Percentiles rank a stretch among this genome's conserved stretches.
phyloP scores from a whole-genome alignment of 2,888 invertebrate species.

The Romanomermis culicivorax region DNA sequence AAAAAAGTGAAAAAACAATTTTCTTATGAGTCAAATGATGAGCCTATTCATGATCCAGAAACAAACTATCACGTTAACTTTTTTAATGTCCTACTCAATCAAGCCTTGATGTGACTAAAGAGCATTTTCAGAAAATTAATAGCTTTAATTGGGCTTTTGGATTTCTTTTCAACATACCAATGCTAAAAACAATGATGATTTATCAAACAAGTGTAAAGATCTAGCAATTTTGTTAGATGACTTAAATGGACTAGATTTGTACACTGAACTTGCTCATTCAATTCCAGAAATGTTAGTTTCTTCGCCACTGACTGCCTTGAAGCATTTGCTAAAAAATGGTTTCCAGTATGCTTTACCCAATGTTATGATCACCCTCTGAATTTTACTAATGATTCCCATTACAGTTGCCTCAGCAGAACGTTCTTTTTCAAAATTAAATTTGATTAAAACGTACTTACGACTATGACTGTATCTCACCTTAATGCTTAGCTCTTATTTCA shows the following conservation, averaged over 20 bases:
- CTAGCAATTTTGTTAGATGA: not conserved
- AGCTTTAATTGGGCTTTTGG: not conserved
- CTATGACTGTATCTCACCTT: not conserved
- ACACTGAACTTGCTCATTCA: not conserved
- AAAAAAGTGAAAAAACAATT: not conserved
- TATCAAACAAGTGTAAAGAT: not conserved
- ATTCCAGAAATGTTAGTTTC: not conserved
- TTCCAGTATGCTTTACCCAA: not conserved
- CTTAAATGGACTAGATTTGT: not conserved
- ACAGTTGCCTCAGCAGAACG: conserved; percentile 1
- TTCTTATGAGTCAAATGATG: conserved; percentile 1
- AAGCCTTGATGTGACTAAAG: conserved; percentile 1
- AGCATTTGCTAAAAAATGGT: not conserved
- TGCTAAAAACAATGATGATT: not conserved
- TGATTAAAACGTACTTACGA: conserved; percentile 2
- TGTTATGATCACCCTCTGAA: not conserved
- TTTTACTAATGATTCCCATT: not conserved
- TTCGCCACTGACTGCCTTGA: not conserved
- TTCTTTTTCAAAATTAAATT: conserved; percentile 1
- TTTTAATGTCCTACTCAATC: not conserved
- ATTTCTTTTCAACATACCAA: not conserved
- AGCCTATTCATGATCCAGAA: not conserved
- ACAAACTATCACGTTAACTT: not conserved
- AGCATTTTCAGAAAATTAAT: not conserved
- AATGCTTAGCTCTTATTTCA: not conserved